Evolutionary conservation across 2,797 vertebrate species (phyloP).

Genomic region (Ceryle rudis): DNA sequence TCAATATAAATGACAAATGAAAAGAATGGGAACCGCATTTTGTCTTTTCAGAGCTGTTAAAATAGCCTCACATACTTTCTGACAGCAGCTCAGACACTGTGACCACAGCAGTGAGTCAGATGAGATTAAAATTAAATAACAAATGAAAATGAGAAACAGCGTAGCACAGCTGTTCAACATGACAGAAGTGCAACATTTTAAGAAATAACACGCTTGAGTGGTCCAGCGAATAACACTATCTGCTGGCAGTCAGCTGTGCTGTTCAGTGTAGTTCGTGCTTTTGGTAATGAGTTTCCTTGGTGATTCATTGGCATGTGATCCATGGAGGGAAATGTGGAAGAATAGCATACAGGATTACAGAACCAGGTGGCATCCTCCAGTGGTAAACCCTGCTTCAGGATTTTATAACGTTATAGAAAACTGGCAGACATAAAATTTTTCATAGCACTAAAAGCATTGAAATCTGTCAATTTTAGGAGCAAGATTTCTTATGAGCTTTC

Average conservation of each 20-base stretch:
- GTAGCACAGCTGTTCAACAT: not conserved
- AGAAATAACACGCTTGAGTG: not conserved
- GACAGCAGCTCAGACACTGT: not conserved
- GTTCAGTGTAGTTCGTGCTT: not conserved
- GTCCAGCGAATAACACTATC: not conserved
- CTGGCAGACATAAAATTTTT: not conserved
- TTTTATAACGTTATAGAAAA: not conserved
- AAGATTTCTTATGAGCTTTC: not conserved
- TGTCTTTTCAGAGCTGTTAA: not conserved
- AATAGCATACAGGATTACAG: not conserved
- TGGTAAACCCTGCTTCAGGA: not conserved
- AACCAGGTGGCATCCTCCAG: not conserved
- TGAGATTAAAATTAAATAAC: slow-evolving; percentile 30
- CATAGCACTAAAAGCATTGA: not conserved
- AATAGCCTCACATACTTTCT: not conserved
- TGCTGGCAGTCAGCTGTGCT: not conserved
- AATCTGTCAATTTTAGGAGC: not conserved
- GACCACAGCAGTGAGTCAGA: not conserved
- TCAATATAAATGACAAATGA: slow-evolving; percentile 7
- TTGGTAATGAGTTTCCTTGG: slow-evolving; percentile 36
- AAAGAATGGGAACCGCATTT: not conserved
- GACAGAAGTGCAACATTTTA: slow-evolving; percentile 1
- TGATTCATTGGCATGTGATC: slow-evolving; percentile 45
- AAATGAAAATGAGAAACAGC: not conserved
- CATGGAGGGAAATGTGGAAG: not conserved